Conservation (phyloP, 2,113 vertebrate genomes). For the Corythoichthys haematopterus region DNA sequence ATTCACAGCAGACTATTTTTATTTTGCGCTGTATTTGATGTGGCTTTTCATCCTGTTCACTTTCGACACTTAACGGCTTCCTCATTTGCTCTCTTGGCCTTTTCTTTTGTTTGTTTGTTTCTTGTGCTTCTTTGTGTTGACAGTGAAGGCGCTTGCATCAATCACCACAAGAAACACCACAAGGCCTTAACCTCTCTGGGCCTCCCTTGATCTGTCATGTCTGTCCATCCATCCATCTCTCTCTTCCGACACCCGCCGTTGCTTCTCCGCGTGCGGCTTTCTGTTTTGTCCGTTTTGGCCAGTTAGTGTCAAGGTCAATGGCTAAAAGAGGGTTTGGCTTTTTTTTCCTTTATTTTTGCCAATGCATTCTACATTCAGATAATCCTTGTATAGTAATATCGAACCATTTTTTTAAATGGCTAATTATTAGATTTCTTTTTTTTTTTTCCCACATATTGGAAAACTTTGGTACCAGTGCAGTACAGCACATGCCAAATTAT, state of each 20-base stretch:
- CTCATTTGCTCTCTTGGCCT: constrained; percentile 55
- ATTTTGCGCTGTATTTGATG: constrained; percentile 9
- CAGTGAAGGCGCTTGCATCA: constrained; percentile 72
- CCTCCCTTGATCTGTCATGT: constrained; percentile 49
- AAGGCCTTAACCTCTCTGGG: constrained; percentile 46
- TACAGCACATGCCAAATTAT: too few relatives aligned
- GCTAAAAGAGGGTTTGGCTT: constrained; percentile 1
- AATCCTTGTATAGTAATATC: too few relatives aligned
- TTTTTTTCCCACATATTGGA: too few relatives aligned
- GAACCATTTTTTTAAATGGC: too few relatives aligned
- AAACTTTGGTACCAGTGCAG: too few relatives aligned
- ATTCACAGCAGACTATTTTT: not conserved
- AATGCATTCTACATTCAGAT: not conserved
- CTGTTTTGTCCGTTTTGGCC: constrained; percentile 22
- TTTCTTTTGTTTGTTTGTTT: constrained; percentile 38
- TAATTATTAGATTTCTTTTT: too few relatives aligned
- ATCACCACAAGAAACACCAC: constrained; percentile 47
- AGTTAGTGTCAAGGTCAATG: constrained; percentile 2
- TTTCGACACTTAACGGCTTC: constrained; percentile 42
- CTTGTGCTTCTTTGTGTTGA: constrained; percentile 62
- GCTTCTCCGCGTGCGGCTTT: constrained; percentile 23
- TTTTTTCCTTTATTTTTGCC: not conserved
- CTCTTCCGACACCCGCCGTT: constrained; percentile 28
- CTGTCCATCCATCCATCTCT: constrained; percentile 46
- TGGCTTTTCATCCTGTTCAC: constrained; percentile 35